Evolutionary conservation across 2,888 invertebrate genomes (phyloP), one percentile per base, ranked within the genome.

Genomic region (Cosmorhoe ocellata): DNA sequence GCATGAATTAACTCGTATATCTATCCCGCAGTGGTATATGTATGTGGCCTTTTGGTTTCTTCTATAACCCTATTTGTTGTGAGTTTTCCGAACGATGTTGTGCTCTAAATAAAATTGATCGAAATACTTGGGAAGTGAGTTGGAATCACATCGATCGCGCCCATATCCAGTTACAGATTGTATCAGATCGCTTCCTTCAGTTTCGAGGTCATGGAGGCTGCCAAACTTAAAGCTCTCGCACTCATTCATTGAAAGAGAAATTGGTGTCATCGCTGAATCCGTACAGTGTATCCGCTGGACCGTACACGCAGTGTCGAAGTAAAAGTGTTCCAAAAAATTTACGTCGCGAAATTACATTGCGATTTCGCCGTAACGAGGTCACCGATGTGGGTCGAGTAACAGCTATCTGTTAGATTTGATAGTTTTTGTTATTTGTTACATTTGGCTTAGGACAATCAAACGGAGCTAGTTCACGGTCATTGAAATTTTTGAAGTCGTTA

Each of bases 301-400:
- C 73, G 76, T 74, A 70, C 71, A 76, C 78, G 74, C 71, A 73
- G 72, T 79, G 82, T 71, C 82, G 67, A 85, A 90, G 89, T 90
- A 90, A 90, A 89, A 89, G 89, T 89, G 89, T 87, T 89, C 86
- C 87, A 78, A 88, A 88, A 59, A 86, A 76, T 84, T 79, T 79
- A 78, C 80, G 77, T 87, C 84, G 89, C 90, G 79, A 90, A 90
- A 88, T 88, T 87, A 85, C 87, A 86, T 87, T 84, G 89, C 89
- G 85, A 88, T 89, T 89, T 89, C 84, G 86, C 85, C 75, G 78
- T 74, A 87, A 86, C 88, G 79, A 77, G 90, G 89, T 79, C 81
- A 77, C 61, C 55, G 69, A 88, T 84, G 86, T 90, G 76, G 89
- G 89, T 78, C 88, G 82, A 86, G 80, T 83, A 83, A 89, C 90